Base-by-base conservation (phyloP, 2,113 vertebrate genomes). In the Mormyrus lacerda region DNA sequence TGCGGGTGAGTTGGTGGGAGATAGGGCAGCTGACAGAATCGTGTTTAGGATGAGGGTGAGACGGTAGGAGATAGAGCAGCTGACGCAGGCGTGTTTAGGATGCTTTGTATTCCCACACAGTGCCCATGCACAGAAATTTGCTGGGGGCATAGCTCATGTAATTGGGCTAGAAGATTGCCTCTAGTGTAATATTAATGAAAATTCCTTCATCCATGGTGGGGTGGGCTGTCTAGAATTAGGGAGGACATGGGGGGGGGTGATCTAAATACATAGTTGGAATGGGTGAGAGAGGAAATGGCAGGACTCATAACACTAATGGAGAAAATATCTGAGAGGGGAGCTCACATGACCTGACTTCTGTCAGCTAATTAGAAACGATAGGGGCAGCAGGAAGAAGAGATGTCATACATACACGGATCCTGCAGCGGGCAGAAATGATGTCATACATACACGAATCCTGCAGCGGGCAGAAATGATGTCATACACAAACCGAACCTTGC, bases 181-280 rank as follows among this genome's bases (percentile, higher is more conserved):
- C 88, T 90, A 90, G 91, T 91, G 92, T 92, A 89, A 91, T 91
- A 92, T 90, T 93, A 93, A 93, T 92, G 89, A 92, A 92, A 92
- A 88, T 44, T 87, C 90, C 87, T 91, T 92, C 89, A 92, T 89
- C 90, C 89, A 88, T 89, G 87, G 89, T 76, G 73, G 88, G 88
- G 87, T 55, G 91, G 89, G 91, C 89, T 91, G 88, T 92, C 91
- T 91, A 73, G 58, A 76, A 87, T 44, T 76, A 76, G 89, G 83
- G 39, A 51, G 89, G 89, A 90, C 58, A 35, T 3, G 51, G 61
- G 6, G 21, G 85, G 76, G 82, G 85, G 47, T 31, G 31, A 51
- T 58, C 47, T 87, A 58, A 87, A 50, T 39, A 55, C 17, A 42
- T 85, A 79, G 85, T 69, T 90, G 85, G 65, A 87, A 82, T 15